Percentiles rank a stretch among this genome's conserved stretches.
phyloP scores from a whole-genome alignment of 2,113 vertebrate species.

The Piaya cayana region DNA sequence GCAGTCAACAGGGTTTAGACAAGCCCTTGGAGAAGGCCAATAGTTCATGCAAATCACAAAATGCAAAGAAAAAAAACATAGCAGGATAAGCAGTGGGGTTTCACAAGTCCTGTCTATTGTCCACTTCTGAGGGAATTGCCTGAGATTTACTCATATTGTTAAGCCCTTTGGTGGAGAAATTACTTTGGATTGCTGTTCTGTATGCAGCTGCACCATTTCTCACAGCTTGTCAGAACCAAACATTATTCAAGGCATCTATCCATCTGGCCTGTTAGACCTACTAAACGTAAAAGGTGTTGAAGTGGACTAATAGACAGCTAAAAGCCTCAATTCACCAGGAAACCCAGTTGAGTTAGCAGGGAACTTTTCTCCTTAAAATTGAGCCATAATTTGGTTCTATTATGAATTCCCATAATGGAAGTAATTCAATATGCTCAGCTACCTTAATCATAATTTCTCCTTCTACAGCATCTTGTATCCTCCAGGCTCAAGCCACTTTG shows the following conservation, averaged over 20 bases:
- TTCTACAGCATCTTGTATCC: neutral
- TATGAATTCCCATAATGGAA: conserved; percentile 18
- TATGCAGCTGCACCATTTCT: conserved; percentile 7
- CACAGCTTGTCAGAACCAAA: neutral
- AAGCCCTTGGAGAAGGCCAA: neutral
- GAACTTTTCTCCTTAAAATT: conserved; percentile 6
- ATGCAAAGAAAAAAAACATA: neutral
- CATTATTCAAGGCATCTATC: neutral
- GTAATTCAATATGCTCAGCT: conserved; percentile 25
- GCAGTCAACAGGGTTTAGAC: neutral
- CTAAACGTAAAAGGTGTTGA: neutral
- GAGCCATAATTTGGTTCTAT: conserved; percentile 33
- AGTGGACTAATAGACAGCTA: neutral
- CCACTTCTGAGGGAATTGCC: neutral
- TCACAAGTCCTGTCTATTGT: neutral
- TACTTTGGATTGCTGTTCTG: neutral
- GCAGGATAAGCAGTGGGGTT: neutral
- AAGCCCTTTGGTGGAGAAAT: neutral
- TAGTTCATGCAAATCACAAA: neutral
- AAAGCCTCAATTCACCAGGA: conserved; percentile 33
- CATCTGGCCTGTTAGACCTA: neutral
- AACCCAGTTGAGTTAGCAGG: conserved; percentile 16
- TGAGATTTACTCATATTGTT: neutral
- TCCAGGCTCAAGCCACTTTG: neutral
- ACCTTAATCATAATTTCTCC: neutral